These are phyloP conservation scores for Sinodicranocentrus sp. DNA, from an alignment of 2,888 invertebrate species.

Conservation along the genomic window DNA sequence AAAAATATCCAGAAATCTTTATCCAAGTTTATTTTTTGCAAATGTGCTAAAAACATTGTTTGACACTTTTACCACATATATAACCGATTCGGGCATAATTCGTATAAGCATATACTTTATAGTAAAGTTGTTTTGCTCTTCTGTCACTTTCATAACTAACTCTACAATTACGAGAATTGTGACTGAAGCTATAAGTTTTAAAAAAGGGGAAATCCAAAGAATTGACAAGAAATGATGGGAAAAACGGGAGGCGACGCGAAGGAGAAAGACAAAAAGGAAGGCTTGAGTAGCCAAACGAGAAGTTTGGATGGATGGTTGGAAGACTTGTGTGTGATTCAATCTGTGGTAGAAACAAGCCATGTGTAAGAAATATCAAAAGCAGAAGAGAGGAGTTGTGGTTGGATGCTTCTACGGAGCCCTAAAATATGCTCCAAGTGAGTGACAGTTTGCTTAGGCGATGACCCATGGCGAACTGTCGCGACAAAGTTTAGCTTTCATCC, in stretches of 20 bases:
- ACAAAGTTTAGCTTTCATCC: conserved; percentile 76
- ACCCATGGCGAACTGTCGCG: conserved; percentile 77
- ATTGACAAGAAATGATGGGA: conserved; percentile 21
- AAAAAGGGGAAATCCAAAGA: no score
- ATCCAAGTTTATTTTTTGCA: no score
- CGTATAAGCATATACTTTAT: no score
- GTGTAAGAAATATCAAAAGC: conserved; percentile 41
- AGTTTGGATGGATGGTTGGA: conserved; percentile 57
- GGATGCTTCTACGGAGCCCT: conserved; percentile 66
- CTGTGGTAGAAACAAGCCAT: conserved; percentile 30
- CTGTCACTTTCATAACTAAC: no score
- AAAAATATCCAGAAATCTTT: no score
- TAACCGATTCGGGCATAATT: no score
- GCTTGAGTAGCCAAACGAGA: conserved; percentile 62
- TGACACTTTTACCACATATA: no score
- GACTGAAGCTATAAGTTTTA: no score
- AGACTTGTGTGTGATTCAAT: conserved; percentile 30
- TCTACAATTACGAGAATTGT: no score
- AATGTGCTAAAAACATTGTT: no score
- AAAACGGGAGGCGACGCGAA: conserved; percentile 23
- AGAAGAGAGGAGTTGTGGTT: conserved; percentile 65
- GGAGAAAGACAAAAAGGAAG: neutral
- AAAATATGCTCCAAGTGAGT: conserved; percentile 72
- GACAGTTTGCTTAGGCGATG: conserved; percentile 77
- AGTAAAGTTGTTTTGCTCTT: no score